Conservation (phyloP, 2,888 invertebrate genomes). For the Pemphredon lugubris region DNA sequence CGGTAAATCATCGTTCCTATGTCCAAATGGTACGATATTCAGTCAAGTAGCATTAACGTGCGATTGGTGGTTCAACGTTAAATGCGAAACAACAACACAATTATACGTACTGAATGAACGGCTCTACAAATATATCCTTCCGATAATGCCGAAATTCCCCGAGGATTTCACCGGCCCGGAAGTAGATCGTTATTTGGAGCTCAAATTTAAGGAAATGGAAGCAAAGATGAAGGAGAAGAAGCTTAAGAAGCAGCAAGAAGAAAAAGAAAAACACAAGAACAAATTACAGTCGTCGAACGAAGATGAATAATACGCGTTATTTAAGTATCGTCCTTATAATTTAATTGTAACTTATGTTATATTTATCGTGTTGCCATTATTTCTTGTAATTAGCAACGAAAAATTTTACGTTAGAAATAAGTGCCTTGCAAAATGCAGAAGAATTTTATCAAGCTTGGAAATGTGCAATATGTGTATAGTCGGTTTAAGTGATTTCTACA, state of each 20-base stretch:
- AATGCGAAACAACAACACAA: conserved; percentile 91
- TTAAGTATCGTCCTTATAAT: conserved; percentile 30
- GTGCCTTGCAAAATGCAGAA: conserved; percentile 3
- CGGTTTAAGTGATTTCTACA: conserved; percentile 38
- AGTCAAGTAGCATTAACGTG: conserved; percentile 94
- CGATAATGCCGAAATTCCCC: conserved; percentile 93
- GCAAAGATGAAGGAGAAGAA: conserved; percentile 89
- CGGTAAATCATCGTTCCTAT: conserved; percentile 93
- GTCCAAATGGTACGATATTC: conserved; percentile 95
- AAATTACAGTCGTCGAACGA: conserved; percentile 45
- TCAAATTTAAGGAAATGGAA: conserved; percentile 94
- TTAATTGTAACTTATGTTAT: conserved; percentile 19
- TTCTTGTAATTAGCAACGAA: conserved; percentile 38
- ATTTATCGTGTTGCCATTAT: conserved; percentile 70
- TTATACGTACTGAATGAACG: conserved; percentile 94
- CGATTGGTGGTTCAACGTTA: conserved; percentile 97
- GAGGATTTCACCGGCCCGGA: conserved; percentile 94
- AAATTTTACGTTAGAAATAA: conserved; percentile 17
- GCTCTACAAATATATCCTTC: conserved; percentile 93
- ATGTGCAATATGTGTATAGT: conserved; percentile 57
- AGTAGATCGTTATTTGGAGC: conserved; percentile 91
- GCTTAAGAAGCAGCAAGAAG: conserved; percentile 74
- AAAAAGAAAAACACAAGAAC: conserved; percentile 69
- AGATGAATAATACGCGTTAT: conserved; percentile 30
- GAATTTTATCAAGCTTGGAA: conserved; percentile 32